Evolutionary conservation across 2,113 vertebrate species (phyloP).

Genomic region (Epinephelus fuscoguttatus): DNA sequence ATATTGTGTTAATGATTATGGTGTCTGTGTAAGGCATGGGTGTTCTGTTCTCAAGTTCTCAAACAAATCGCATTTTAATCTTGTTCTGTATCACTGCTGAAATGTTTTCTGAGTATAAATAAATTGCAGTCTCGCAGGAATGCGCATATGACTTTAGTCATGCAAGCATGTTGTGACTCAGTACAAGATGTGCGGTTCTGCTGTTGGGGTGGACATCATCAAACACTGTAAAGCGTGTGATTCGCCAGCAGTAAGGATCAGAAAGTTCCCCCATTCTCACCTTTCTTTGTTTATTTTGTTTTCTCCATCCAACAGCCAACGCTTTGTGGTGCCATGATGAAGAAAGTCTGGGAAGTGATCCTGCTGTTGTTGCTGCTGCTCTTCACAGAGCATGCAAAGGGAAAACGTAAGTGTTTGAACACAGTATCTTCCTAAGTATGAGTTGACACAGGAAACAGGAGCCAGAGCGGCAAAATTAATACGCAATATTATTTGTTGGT

Average conservation of each 20-base stretch:
- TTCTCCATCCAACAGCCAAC: conserved; percentile 31
- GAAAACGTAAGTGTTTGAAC: conserved; percentile 67
- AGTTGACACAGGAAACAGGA: background rate
- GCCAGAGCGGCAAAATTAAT: background rate
- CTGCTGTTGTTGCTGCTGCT: conserved; percentile 59
- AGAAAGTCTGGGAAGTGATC: conserved; percentile 3
- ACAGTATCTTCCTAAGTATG: background rate
- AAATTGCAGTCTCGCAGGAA: too few species aligned
- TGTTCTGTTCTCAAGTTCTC: background rate
- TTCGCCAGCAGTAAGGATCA: background rate
- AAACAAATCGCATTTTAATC: background rate
- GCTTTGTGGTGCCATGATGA: conserved; percentile 68
- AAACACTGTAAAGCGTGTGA: background rate
- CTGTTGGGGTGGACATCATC: background rate
- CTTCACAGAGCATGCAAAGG: conserved; percentile 14
- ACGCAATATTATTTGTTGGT: background rate
- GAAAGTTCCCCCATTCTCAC: background rate
- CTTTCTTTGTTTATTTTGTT: conserved; percentile 30
- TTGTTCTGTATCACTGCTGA: background rate
- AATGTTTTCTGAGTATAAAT: background rate
- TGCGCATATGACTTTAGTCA: background rate
- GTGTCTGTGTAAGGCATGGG: background rate
- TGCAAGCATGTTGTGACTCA: conserved; percentile 31
- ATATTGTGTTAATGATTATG: background rate
- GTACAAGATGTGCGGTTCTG: background rate